Conservation (phyloP, 2,113 vertebrate species). For the Morone chrysops region DNA sequence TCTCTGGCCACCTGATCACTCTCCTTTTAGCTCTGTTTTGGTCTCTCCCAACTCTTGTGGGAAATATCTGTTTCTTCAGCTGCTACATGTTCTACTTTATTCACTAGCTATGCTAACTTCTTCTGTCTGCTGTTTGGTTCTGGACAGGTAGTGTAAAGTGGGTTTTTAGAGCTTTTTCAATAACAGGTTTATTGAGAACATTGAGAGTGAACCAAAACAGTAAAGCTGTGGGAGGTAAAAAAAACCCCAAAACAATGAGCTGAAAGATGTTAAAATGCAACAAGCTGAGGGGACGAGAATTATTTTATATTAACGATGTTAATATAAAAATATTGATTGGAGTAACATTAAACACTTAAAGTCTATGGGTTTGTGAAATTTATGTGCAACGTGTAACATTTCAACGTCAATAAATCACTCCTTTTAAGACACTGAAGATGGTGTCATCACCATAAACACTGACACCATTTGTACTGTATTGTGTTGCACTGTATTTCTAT, state of each 20-base stretch:
- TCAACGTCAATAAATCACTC: neutral
- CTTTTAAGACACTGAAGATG: neutral
- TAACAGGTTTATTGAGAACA: neutral
- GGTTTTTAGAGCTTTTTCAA: neutral
- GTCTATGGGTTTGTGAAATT: neutral
- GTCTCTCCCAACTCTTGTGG: neutral
- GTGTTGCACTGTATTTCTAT: neutral
- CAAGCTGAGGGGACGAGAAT: neutral
- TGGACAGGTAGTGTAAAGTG: too few relatives aligned
- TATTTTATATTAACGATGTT: too few relatives aligned
- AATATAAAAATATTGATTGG: neutral
- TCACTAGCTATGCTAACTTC: neutral
- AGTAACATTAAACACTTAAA: neutral
- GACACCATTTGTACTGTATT: neutral
- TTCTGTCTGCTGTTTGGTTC: neutral
- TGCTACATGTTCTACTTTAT: neutral
- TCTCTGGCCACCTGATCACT: neutral
- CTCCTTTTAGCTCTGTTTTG: neutral
- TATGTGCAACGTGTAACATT: neutral
- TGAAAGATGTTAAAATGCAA: neutral
- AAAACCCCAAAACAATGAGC: neutral
- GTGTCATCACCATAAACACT: neutral
- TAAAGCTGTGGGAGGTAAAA: neutral
- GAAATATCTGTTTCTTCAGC: neutral
- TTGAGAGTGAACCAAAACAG: neutral